A percentile compares a stretch with the other conserved stretches of the same genome.
phyloP scores from a whole-genome alignment of 2,797 vertebrate genomes.

The Chanos chanos region DNA sequence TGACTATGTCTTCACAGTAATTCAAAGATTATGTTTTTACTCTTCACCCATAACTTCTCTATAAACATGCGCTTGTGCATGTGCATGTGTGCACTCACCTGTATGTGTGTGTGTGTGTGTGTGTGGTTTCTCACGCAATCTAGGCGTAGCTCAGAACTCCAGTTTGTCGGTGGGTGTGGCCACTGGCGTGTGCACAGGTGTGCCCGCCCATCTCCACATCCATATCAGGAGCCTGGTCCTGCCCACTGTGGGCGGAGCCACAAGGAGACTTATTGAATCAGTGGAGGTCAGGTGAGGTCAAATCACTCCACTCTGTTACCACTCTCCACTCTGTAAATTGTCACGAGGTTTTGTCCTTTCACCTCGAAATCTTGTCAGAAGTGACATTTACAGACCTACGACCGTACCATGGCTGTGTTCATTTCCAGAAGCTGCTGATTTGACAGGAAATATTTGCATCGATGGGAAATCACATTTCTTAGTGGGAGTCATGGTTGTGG shows the following conservation, averaged over 20 bases:
- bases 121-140: background rate
- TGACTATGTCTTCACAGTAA: no score
- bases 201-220: conserved; percentile 80
- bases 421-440: no score
- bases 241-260: conserved; percentile 67
- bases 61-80: no score
- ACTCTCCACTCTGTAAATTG: no score
- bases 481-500: background rate
- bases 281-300: conserved; percentile 77
- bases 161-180: conserved; percentile 39
- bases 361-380: no score
- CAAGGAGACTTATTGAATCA: conserved; percentile 73
- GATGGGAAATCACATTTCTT: no score
- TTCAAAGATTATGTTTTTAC: background rate
- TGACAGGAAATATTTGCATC: no score
- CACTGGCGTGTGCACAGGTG: conserved; percentile 66
- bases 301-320: no score
- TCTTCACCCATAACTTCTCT: background rate
- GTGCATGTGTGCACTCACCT: background rate
- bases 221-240: conserved; percentile 67
- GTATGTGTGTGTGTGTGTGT: background rate
- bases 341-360: no score
- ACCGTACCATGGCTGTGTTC: no score
- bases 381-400: no score
- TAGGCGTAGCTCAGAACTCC: conserved; percentile 58